phyloP scores from a whole-genome alignment of 2,888 invertebrate species.

The Thymelicus acteon region DNA sequence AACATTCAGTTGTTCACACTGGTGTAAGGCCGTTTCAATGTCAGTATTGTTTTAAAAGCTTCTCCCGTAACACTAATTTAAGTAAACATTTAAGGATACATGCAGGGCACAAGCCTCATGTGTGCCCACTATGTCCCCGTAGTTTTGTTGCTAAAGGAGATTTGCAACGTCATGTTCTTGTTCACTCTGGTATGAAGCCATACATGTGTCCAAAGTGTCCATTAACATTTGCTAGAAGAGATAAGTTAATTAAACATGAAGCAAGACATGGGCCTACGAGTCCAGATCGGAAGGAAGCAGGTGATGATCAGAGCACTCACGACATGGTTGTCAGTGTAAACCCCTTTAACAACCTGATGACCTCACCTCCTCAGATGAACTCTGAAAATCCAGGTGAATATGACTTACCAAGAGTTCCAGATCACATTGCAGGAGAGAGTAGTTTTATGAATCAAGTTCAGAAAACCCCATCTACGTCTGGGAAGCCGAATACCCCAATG shows the following conservation, averaged over 20 bases:
- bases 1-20: constrained; percentile 91
- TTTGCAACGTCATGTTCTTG: constrained; percentile 86
- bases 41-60: constrained; percentile 89
- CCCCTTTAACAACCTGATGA: constrained; percentile 81
- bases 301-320: constrained; percentile 67
- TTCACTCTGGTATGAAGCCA: constrained; percentile 88
- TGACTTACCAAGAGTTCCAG: constrained; percentile 80
- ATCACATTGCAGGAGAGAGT: constrained; percentile 79
- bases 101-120: constrained; percentile 88
- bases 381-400: constrained; percentile 63
- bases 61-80: constrained; percentile 90
- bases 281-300: constrained; percentile 62
- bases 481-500: constrained; percentile 65
- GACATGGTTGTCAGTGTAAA: constrained; percentile 87
- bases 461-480: constrained; percentile 62
- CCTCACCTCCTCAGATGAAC: constrained; percentile 67
- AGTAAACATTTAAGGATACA: constrained; percentile 91
- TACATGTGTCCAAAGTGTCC: constrained; percentile 88
- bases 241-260: constrained; percentile 88
- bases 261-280: constrained; percentile 82
- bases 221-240: constrained; percentile 87
- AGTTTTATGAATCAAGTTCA: constrained; percentile 73
- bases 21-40: constrained; percentile 90
- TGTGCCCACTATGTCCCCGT: constrained; percentile 89
- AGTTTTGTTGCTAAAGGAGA: constrained; percentile 89